Percentiles rank a stretch among this genome's conserved stretches.
Conservation (phyloP, 2,888 invertebrate genomes). For the Drosophila melanosoma region DNA sequence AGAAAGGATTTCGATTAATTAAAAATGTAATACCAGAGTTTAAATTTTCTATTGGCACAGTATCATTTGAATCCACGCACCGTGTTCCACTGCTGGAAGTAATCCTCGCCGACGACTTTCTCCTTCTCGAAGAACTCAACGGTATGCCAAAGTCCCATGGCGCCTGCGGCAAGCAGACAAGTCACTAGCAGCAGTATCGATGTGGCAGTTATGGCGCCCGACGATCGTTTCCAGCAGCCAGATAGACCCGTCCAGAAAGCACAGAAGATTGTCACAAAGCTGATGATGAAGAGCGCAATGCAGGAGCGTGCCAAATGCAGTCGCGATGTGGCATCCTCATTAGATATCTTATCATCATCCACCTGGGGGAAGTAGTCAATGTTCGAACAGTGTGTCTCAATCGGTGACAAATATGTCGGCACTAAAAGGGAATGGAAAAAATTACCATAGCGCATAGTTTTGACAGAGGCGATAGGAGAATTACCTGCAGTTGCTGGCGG, state of each 20-base stretch:
- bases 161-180: constrained; percentile 96
- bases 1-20: neutral
- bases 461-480: constrained; percentile 31
- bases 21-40: neutral
- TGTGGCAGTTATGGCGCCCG: constrained; percentile 96
- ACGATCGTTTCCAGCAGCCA: constrained; percentile 98
- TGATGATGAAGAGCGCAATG: constrained; percentile 96
- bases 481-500: constrained; percentile 90
- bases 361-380: constrained; percentile 93
- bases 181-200: constrained; percentile 88
- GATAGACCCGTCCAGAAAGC: constrained; percentile 98
- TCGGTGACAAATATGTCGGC: constrained; percentile 94
- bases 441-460: neutral
- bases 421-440: constrained; percentile 86
- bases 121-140: constrained; percentile 98
- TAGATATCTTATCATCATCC: constrained; percentile 83
- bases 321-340: constrained; percentile 92
- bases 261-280: constrained; percentile 95
- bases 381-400: constrained; percentile 97
- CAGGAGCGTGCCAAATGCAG: constrained; percentile 95
- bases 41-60: neutral
- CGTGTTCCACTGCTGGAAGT: constrained; percentile 95
- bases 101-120: constrained; percentile 96
- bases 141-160: constrained; percentile 98
- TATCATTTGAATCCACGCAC: constrained; percentile 85